Percentiles rank a stretch among this genome's conserved stretches.
Conservation (phyloP, 2,888 invertebrate species). For the Endotricha flammealis region DNA sequence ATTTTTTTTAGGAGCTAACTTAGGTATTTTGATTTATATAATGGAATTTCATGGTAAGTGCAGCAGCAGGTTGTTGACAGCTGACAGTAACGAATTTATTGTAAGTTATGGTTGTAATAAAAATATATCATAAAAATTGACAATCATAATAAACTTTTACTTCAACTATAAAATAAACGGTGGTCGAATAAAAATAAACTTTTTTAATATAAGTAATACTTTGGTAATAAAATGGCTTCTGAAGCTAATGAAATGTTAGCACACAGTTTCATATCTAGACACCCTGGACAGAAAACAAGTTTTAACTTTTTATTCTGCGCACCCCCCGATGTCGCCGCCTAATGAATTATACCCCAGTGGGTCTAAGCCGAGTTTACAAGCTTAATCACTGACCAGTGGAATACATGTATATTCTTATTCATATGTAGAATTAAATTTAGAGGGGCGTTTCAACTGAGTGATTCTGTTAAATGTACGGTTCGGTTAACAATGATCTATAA, state of each 20-base stretch:
- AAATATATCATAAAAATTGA: too few species aligned
- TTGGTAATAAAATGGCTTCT: constrained; percentile 3
- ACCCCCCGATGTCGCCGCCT: constrained; percentile 7
- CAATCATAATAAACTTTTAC: too few species aligned
- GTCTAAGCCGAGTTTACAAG: constrained; percentile 6
- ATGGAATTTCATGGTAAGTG: too few species aligned
- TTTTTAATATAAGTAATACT: not conserved
- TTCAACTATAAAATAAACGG: too few species aligned
- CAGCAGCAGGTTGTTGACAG: too few species aligned
- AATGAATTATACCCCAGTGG: constrained; percentile 9
- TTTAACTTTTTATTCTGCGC: constrained; percentile 5
- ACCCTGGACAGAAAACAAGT: constrained; percentile 26
- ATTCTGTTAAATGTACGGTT: too few species aligned
- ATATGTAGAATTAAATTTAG: constrained; percentile 1
- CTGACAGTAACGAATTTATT: too few species aligned
- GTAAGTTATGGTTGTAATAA: too few species aligned
- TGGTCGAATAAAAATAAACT: too few species aligned
- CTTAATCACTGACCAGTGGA: constrained; percentile 5
- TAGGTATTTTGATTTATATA: too few species aligned
- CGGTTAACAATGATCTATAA: too few species aligned
- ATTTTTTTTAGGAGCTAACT: too few species aligned
- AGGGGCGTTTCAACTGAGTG: constrained; percentile 1
- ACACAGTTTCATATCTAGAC: constrained; percentile 1
- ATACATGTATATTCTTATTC: not conserved
- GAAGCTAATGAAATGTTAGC: constrained; percentile 6